Evolutionary conservation across 2,888 invertebrate genomes (phyloP), one percentile per base, ranked within the genome.

Genomic region (Dysmachus trigonus): DNA sequence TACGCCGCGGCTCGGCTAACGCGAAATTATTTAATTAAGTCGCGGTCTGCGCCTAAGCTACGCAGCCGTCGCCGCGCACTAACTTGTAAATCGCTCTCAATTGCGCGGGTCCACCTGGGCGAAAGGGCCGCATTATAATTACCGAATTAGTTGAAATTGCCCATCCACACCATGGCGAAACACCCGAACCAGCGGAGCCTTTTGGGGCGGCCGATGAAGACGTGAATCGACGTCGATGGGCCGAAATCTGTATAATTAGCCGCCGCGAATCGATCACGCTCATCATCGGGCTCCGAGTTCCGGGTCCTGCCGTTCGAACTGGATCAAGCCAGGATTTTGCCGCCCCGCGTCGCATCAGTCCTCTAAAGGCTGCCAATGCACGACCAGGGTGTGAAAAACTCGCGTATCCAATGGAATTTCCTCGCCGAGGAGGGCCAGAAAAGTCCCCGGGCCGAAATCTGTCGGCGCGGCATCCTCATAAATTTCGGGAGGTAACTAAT

Each of bases 221-320:
- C 27, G 51, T 81, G n/a, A 53, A 53, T 33, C 13, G n/a, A n/a
- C n/a, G 18, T 35, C 33, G 81, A 79, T 8, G 22, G 18, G 6
- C 6, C 81, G 53, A 33, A 53, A 53, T 62, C 33, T 22, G 30
- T 27, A 13, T 85, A 86, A 87, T 87, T 87, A 87, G 71, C 79
- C 83, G 72, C 71, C 35, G 62, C 87, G 72, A 87, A 87, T 87
- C 71, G 86, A 87, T 86, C 86, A 87, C 83, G 87, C 77, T 73
- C 83, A 87, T 87, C 84, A 83, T 13, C 33, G 73, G 83, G 38
- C 15, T 87, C 73, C n/a, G n/a, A n/a, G 86, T 71, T 72, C 83
- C 84, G 86, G 72, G n/a, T 62, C 73, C 30, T 84, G 73, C 62
- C 74, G 73, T 15, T 85, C 73, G 30, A 53, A 41, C 1, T 38